These are phyloP conservation scores for Antennarius striatus DNA, from an alignment of 2,113 vertebrate species.

Conservation along the genomic window DNA sequence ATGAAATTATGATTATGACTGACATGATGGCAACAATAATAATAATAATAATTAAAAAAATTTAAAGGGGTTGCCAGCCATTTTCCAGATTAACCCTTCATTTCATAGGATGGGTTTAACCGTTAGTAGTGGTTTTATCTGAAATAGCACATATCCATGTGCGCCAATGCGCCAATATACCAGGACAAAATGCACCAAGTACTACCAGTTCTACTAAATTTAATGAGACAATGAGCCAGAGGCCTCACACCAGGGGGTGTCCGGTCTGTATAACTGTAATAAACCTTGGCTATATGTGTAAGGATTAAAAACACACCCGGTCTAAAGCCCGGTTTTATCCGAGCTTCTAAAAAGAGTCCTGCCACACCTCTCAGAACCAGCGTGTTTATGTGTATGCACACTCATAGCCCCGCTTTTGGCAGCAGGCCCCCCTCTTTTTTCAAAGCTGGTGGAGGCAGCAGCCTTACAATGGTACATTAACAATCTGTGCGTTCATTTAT, in stretches of 20 bases:
- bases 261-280: constrained; percentile 70
- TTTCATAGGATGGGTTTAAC: too few species aligned
- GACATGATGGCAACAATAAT: constrained; percentile 22
- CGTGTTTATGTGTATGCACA: constrained; percentile 32
- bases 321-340: constrained; percentile 67
- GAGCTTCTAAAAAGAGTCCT: constrained; percentile 81
- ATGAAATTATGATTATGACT: constrained; percentile 52
- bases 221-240: constrained; percentile 68
- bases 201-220: constrained; percentile 57
- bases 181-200: constrained; percentile 31
- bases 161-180: constrained; percentile 18
- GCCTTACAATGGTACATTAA: constrained; percentile 97
- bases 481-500: constrained; percentile 99
- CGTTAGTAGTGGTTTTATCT: too few species aligned
- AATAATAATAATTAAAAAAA: too few species aligned
- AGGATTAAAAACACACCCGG: constrained; percentile 41
- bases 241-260: constrained; percentile 53
- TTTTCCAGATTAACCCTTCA: too few species aligned
- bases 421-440: constrained; percentile 73
- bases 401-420: constrained; percentile 75
- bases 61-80: too few species aligned
- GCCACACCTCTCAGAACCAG: constrained; percentile 82
- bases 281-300: constrained; percentile 68
- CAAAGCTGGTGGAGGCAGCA: constrained; percentile 82
- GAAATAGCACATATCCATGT: background rate